Evolutionary conservation across 2,113 vertebrate genomes (phyloP).

Genomic region (Zosterops pallidus): DNA sequence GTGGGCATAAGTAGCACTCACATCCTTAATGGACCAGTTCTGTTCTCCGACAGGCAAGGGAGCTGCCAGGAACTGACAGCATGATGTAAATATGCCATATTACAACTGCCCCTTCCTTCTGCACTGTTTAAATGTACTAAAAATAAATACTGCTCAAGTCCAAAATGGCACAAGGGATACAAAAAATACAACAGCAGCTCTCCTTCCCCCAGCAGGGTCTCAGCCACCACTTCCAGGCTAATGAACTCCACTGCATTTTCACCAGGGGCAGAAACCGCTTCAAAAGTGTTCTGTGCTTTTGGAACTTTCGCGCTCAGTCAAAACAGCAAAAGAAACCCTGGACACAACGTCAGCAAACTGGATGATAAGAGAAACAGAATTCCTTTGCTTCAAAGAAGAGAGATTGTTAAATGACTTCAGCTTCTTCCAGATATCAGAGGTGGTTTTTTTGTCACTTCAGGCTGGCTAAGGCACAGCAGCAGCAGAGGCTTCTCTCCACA

Average conservation of each 20-base stretch:
- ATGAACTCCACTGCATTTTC: constrained; percentile 7
- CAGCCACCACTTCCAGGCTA: constrained; percentile 3
- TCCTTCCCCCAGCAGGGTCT: neutral
- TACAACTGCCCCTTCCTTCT: constrained; percentile 55
- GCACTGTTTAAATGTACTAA: constrained; percentile 46
- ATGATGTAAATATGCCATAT: constrained; percentile 55
- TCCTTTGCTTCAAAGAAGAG: neutral
- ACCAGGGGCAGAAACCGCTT: neutral
- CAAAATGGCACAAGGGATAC: constrained; percentile 33
- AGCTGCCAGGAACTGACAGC: constrained; percentile 57
- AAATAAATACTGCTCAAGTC: constrained; percentile 54
- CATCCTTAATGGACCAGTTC: constrained; percentile 28
- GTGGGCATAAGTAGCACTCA: constrained; percentile 17
- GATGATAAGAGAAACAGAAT: neutral
- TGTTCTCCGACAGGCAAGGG: neutral
- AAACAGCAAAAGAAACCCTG: neutral
- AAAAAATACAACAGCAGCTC: constrained; percentile 1
- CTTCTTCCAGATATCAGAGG: neutral
- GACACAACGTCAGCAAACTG: neutral
- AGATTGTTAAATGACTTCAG: neutral
- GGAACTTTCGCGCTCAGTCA: neutral
- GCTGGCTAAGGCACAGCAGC: neutral
- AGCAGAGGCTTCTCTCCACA: neutral
- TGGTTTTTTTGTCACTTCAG: neutral
- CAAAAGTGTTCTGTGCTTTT: neutral